These are phyloP conservation scores for Mimachlamys varia DNA, from an alignment of 2,888 invertebrate species.

Conservation along the genomic window DNA sequence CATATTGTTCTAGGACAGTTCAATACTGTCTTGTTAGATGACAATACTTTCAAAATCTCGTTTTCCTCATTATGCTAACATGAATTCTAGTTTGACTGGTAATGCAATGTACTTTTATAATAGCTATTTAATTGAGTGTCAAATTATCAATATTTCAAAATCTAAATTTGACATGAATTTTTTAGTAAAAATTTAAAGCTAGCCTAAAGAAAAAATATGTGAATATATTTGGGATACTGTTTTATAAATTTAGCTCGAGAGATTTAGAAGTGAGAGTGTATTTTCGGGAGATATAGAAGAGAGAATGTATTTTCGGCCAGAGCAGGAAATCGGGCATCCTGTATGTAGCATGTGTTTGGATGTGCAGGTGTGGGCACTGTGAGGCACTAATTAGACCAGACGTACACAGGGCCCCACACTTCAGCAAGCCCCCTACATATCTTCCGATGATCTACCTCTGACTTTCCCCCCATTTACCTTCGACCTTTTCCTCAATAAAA, in stretches of 20 bases:
- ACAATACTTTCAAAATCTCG: no score
- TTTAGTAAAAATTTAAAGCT: no score
- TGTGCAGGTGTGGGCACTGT: slow-evolving; percentile 26
- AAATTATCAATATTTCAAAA: no score
- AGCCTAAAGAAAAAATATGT: neutral
- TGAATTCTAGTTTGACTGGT: no score
- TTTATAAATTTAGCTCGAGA: neutral
- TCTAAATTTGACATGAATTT: no score
- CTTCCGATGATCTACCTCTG: neutral
- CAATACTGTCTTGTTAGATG: no score
- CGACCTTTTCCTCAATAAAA: no score
- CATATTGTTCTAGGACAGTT: no score
- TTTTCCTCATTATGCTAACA: no score
- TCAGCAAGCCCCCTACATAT: neutral
- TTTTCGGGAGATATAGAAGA: neutral
- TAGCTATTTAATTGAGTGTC: no score
- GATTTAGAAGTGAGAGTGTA: neutral
- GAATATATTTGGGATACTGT: neutral
- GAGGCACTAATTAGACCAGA: neutral
- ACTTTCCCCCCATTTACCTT: neutral
- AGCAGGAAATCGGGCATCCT: slow-evolving; percentile 16
- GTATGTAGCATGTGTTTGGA: neutral
- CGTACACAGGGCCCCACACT: neutral
- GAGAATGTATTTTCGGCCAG: neutral
- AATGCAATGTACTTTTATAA: no score